Conservation (phyloP, 2,888 invertebrate species). For the Sinohyriopsis cumingii region DNA sequence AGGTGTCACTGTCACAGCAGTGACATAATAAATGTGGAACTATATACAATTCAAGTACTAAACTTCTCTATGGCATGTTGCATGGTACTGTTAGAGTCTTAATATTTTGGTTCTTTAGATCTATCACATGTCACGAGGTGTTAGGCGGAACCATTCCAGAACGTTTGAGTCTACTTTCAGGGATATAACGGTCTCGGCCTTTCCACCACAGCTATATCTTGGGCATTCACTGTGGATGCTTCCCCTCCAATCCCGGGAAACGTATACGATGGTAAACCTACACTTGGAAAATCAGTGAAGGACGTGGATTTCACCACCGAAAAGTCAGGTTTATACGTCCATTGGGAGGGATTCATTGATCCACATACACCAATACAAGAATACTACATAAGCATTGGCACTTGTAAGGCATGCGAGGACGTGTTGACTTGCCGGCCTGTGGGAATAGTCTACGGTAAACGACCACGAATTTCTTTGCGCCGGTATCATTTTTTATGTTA, state of each 20-base stretch:
- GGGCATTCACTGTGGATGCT: constrained; percentile 39
- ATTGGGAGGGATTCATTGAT: constrained; percentile 44
- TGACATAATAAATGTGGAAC: too few species aligned
- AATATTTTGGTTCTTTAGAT: too few species aligned
- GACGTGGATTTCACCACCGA: constrained; percentile 39
- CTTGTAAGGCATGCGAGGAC: constrained; percentile 26
- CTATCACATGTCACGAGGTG: too few species aligned
- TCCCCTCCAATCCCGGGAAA: constrained; percentile 37
- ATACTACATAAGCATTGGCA: constrained; percentile 17
- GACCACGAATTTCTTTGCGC: too few species aligned
- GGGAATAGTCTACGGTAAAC: constrained; percentile 31
- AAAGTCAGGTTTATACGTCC: constrained; percentile 22
- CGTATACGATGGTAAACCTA: constrained; percentile 35
- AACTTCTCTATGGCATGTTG: too few species aligned
- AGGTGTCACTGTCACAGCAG: too few species aligned
- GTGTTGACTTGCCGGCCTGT: constrained; percentile 30
- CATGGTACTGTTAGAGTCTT: too few species aligned
- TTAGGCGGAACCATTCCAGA: too few species aligned
- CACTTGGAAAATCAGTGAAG: background rate
- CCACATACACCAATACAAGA: constrained; percentile 40
- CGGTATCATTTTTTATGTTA: too few species aligned
- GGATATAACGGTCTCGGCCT: constrained; percentile 41
- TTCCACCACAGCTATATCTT: constrained; percentile 33
- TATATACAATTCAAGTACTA: too few species aligned
- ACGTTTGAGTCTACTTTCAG: constrained; percentile 4